Base-by-base conservation (phyloP, 2,113 vertebrate genomes). In the Nymphicus hollandicus region DNA sequence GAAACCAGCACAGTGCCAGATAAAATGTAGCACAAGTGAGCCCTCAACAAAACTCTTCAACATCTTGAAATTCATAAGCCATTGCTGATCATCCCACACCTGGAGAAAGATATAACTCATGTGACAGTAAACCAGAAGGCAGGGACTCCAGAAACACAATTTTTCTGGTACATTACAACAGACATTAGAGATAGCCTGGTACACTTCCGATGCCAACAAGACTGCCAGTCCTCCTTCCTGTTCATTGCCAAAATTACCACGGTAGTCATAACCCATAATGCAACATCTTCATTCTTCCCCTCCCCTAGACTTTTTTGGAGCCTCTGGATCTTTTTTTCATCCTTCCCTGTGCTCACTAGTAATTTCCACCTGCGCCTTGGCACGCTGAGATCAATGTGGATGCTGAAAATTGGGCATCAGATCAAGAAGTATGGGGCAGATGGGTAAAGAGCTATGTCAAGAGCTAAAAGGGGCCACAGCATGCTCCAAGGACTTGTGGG, bases 381-480 rank as follows among this genome's bases (percentile, higher is more conserved):
- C 56, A 50, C 17, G 2, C 11, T 7, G 24, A 56, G 35, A 50
- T 39, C 19, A 35, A 13, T 2, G 19, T 1, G 31, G 55, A 31
- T 63, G 63, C 25, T 69, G 37, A 73, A 58, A 52, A 63, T 1
- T 4, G 46, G 60, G 77, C 43, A 50, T 37, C 25, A 58, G 63
- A 60, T 55, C 52, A 35, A 58, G 11, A 58, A 61, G 11, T 17
- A 69, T 17, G 18, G 56, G 41, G 56, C 17, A 78, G 68, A 39
- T 4, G 10, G 5, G 2, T 79, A 64, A n/a, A 84, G 60, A 66
- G 44, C n/a, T 58, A 10, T 4, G 33, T 23, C 19, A 83, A 91
- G 55, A 46, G 17, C 72, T 78, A 24, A 71, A 70, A 53, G 28
- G 31, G 20, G 37, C 8, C 0, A 0, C 2, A 25, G 47, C 17